Base-by-base conservation (phyloP, 2,113 vertebrate species). In the Calidris pugnax region DNA sequence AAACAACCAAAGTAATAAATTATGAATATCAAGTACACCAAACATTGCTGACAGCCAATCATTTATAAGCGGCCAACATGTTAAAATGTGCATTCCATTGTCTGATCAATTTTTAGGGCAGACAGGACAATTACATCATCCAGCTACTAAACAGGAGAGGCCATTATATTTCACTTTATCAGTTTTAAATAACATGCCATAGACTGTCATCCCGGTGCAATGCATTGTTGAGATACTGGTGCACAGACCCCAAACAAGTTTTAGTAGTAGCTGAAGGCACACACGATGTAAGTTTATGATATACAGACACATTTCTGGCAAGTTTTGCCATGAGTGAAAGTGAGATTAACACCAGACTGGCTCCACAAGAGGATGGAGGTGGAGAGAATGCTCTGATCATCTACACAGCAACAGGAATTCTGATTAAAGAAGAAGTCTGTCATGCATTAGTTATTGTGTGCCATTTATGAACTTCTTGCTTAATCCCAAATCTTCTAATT, bases 31-130 rank as follows among this genome's bases (percentile, higher is more conserved):
- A 66, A 82, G 30, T 48, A 41, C 45, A 63, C 7, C 60, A 75
- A 93, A n/a, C n/a, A n/a, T n/a, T n/a, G n/a, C n/a, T n/a, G 53
- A 37, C 45, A 7, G 17, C 43, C 64, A 75, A 82, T 22, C 14
- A 50, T 64, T 95, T 95, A n/a, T 37, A 87, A 89, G 76, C 50
- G 89, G 53, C 32, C 78, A 45, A 55, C 37, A 81, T 43, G 59
- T 16, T 60, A 68, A 92, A 81, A 93, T 12, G 14, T 60, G 4
- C n/a, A 45, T 57, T 93, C 41, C 30, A 13, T n/a, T 64, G 30
- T 57, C 66, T 90, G 69, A 87, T 92, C 77, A 81, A 66, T 87
- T 85, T 75, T 82, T 53, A 87, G 37, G 69, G 77, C 77, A 96
- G 76, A 89, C 53, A 93, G 77, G 66, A 89, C 12, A 68, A 89